Evolutionary conservation across 2,888 invertebrate species (phyloP).

Genomic region (Baronia brevicornis): DNA sequence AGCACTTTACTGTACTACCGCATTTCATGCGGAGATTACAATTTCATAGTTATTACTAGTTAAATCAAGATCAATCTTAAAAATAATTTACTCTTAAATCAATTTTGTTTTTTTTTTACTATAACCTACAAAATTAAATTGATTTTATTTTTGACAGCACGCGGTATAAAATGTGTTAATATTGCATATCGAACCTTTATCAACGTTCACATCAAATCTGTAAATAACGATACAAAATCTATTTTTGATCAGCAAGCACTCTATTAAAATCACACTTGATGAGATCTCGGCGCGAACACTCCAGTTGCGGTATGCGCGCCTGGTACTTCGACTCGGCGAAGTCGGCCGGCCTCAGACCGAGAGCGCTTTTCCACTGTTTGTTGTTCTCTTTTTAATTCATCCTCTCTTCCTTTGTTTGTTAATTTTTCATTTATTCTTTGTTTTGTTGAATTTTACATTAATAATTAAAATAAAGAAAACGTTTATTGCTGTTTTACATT

Average conservation of each 20-base stretch:
- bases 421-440: constrained; percentile 41
- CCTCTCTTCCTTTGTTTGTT: constrained; percentile 42
- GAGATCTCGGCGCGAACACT: constrained; percentile 55
- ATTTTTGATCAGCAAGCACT: constrained; percentile 40
- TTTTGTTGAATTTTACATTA: constrained; percentile 54
- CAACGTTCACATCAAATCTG: constrained; percentile 1
- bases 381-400: constrained; percentile 33
- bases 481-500: no score
- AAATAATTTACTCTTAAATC: no score
- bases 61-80: no score
- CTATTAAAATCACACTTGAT: constrained; percentile 67
- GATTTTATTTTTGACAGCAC: no score
- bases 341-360: constrained; percentile 27
- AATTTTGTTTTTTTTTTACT: background rate
- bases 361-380: constrained; percentile 31
- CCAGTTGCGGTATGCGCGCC: constrained; percentile 50
- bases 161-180: no score
- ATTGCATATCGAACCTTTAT: no score
- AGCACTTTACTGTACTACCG: no score
- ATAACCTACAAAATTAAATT: background rate
- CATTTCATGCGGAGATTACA: no score
- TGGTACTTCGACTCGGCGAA: constrained; percentile 37
- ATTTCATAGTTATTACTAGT: no score
- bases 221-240: background rate
- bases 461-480: no score